A percentile compares a stretch with the other conserved stretches of the same genome.
Conservation (phyloP, 2,888 invertebrate genomes). For the Eristalis pertinax region DNA sequence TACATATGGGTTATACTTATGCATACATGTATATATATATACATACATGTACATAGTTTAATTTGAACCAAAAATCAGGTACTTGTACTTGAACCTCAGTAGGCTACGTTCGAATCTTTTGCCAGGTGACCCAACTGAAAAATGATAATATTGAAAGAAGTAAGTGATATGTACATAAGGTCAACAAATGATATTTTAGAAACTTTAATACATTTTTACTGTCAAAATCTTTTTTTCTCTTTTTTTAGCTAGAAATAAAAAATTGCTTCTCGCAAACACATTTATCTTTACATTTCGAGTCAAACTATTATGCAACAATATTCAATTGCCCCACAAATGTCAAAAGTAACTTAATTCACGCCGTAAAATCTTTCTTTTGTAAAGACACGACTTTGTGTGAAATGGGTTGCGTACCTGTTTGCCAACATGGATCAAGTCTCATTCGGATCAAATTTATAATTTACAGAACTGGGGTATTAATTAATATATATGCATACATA, state of each 20-base stretch:
- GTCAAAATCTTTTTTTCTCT: not conserved
- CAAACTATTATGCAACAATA: slow-evolving; percentile 39
- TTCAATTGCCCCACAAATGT: slow-evolving; percentile 1
- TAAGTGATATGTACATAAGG: slow-evolving; percentile 7
- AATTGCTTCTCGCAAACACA: slow-evolving; percentile 29
- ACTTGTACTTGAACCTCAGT: not conserved
- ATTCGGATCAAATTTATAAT: slow-evolving; percentile 47
- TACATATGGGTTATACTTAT: too few relatives aligned
- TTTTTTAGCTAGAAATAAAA: slow-evolving; percentile 40
- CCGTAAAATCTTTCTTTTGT: slow-evolving; percentile 36
- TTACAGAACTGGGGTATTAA: slow-evolving; percentile 4
- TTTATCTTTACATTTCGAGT: slow-evolving; percentile 13
- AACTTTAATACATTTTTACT: not conserved
- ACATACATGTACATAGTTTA: too few relatives aligned
- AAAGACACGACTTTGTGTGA: not conserved
- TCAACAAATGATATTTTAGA: not conserved
- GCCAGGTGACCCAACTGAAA: not conserved
- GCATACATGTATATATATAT: too few relatives aligned
- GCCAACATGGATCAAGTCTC: not conserved
- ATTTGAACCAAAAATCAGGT: too few relatives aligned
- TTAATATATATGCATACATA: too few relatives aligned
- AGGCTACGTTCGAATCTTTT: not conserved
- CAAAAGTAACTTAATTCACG: slow-evolving; percentile 18
- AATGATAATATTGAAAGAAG: slow-evolving; percentile 44
- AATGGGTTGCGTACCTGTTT: not conserved